Evolutionary conservation across 2,797 vertebrate genomes (phyloP).

Genomic region (Heliangelus exortis): DNA sequence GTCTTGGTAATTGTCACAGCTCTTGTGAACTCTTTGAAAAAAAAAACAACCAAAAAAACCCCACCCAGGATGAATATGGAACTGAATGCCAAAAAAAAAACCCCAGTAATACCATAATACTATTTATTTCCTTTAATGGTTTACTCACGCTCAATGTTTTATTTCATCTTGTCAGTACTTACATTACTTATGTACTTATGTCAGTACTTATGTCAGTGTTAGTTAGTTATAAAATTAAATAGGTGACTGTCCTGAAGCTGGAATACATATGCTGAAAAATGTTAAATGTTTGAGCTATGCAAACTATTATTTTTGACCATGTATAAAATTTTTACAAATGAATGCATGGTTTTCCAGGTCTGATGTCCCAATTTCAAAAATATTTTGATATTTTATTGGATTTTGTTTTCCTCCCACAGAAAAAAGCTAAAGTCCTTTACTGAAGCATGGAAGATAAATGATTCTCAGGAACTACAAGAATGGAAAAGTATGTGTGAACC

Average conservation of each 20-base stretch:
- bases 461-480: slow-evolving; percentile 65
- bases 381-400: neutral
- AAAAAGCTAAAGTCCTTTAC: slow-evolving; percentile 74
- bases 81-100: neutral
- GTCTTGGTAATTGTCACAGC: neutral
- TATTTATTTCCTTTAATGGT: neutral
- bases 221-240: neutral
- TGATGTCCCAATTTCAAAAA: neutral
- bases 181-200: no score
- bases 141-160: neutral
- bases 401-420: slow-evolving; percentile 35
- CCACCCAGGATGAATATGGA: neutral
- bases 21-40: neutral
- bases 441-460: slow-evolving; percentile 68
- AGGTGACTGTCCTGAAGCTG: neutral
- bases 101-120: neutral
- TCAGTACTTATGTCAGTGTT: neutral
- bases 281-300: neutral
- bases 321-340: neutral
- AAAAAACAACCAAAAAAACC: no score
- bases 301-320: neutral
- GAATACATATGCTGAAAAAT: neutral
- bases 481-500: slow-evolving; percentile 60
- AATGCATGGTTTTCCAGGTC: neutral
- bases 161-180: neutral